Evolutionary conservation across 35 echinoderm and acorn worm species (phyloP).

Genomic region (Stichopus chloronotus): DNA sequence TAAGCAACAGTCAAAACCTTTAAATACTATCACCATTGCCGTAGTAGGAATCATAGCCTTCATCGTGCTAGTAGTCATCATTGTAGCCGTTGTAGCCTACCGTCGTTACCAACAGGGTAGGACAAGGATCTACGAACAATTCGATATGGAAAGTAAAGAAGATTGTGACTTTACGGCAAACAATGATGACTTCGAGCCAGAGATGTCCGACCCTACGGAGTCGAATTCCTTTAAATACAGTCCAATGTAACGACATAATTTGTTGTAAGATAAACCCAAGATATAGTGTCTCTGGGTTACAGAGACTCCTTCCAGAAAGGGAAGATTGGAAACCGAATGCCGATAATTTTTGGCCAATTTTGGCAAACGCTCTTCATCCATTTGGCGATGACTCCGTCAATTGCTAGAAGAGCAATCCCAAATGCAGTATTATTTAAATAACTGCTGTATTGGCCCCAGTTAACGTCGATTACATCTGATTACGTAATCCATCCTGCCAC

Average conservation of each 20-base stretch:
- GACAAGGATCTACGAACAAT: conserved; percentile 56
- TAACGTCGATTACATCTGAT: too few relatives aligned
- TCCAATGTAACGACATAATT: conserved; percentile 11
- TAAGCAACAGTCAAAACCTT: not conserved
- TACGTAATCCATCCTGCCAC: too few relatives aligned
- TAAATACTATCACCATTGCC: not conserved
- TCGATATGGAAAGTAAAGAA: conserved; percentile 56
- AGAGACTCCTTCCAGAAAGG: too few relatives aligned
- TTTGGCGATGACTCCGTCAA: too few relatives aligned
- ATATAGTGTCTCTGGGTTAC: too few relatives aligned
- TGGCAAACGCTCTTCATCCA: too few relatives aligned
- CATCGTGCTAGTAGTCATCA: conserved; percentile 9
- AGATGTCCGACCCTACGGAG: not conserved
- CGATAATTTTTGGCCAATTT: too few relatives aligned
- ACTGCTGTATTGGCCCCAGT: too few relatives aligned
- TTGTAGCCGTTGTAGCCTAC: not conserved
- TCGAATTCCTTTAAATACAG: conserved; percentile 55
- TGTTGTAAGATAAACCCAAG: too few relatives aligned
- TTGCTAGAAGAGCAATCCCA: too few relatives aligned
- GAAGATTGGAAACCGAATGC: too few relatives aligned
- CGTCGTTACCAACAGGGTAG: not conserved
- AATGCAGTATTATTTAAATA: too few relatives aligned
- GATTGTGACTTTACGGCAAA: not conserved
- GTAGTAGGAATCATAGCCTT: not conserved
- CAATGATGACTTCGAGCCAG: not conserved